Evolutionary conservation across 2,888 invertebrate genomes (phyloP), one percentile per base, ranked within the genome.

Genomic region (Xylota sylvarum): DNA sequence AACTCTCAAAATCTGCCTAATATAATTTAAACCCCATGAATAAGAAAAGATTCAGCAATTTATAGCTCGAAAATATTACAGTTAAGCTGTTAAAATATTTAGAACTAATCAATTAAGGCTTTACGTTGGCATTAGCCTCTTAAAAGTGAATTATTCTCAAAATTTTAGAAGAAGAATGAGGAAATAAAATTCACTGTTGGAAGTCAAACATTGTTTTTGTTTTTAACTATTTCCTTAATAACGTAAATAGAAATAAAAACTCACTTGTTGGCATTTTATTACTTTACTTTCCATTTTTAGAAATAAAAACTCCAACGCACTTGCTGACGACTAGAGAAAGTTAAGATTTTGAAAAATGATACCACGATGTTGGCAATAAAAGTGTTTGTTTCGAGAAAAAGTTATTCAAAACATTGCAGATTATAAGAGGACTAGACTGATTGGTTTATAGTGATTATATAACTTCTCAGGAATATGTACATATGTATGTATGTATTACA

Each of bases 241-340:
- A 40, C n/a, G 14, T 1, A 14, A 43, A 3, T 9, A 35, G 6
- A 43, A 43, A 43, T 14, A 43, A 14, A 43, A n/a, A 4, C 14
- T n/a, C 14, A 5, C 12, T 14, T 43, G 12, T 40, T 40, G 40
- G 2, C 12, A 14, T 43, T 43, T 43, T 43, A 43, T 43, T 14
- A 14, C 43, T 43, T 43, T 5, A 43, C 43, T 43, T 43, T 43
- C 43, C 43, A 43, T 43, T 43, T 14, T 6, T 14, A 43, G 14
- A 12, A 43, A 43, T 14, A 14, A 43, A 43, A 43, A 43, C 43
- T 43, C 43, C 43, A 43, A 43, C 43, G 43, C 43, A 43, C 14
- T 14, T 14, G 6, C 43, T 4, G 12, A 0, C 0, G n/a, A 5
- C 43, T 43, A 43, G 43, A 14, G 43, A 43, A 43, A 43, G 43